Conservation (phyloP, 1,140 invertebrate genomes). For the Araneus ventricosus region DNA sequence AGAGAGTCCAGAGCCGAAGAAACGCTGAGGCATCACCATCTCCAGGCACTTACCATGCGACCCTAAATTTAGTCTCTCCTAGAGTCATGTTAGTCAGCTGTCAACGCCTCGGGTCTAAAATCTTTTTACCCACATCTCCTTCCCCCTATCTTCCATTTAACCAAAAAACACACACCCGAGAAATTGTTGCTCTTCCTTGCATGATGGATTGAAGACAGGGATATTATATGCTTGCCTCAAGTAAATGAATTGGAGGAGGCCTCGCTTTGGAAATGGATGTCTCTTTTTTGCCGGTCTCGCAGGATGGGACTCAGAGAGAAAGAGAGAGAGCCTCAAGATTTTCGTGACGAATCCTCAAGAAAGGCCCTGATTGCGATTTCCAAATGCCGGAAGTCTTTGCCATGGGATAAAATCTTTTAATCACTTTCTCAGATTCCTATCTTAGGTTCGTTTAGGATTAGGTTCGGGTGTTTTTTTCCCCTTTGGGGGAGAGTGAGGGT, state of each 20-base stretch:
- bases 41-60: conserved; percentile 43
- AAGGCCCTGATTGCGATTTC: background rate
- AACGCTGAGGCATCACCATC: background rate
- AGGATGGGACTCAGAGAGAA: background rate
- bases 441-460: background rate
- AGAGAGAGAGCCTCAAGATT: background rate
- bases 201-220: conserved; percentile 53
- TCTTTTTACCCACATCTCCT: background rate
- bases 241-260: conserved; percentile 25
- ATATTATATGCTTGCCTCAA: conserved; percentile 27
- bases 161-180: conserved; percentile 50
- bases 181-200: conserved; percentile 37
- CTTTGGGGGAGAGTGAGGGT: background rate
- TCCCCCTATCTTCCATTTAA: conserved; percentile 30
- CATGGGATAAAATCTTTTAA: conserved; percentile 37
- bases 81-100: conserved; percentile 67
- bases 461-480: background rate
- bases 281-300: background rate
- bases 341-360: conserved; percentile 16
- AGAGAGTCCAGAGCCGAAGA: background rate
- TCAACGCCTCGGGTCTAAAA: conserved; percentile 42
- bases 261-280: background rate
- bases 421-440: conserved; percentile 17
- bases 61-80: conserved; percentile 61
- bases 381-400: background rate